These are phyloP conservation scores for Colinus virginianus DNA, from an alignment of 2,113 vertebrate species.

Conservation along the genomic window DNA sequence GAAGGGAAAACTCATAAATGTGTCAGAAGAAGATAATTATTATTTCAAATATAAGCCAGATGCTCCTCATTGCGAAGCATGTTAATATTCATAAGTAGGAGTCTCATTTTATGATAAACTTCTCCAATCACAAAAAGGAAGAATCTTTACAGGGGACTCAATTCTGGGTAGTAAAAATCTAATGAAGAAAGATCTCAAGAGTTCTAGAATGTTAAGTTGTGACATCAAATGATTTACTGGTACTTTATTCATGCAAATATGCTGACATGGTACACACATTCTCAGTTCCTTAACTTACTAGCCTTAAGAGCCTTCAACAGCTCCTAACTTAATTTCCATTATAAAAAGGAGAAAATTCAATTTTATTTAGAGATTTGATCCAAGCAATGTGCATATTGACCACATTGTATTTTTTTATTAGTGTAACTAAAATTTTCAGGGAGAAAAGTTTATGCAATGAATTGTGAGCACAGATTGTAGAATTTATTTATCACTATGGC, in stretches of 20 bases:
- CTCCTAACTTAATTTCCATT: background rate
- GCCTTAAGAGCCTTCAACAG: background rate
- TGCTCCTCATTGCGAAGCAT: conserved; percentile 63
- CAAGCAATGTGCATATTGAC: background rate
- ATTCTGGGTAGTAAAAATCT: background rate
- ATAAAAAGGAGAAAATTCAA: rapidly evolving
- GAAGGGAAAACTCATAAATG: conserved; percentile 76
- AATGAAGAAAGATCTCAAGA: background rate
- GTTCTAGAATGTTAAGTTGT: background rate
- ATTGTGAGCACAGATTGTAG: background rate
- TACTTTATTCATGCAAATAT: background rate
- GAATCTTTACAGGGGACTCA: background rate
- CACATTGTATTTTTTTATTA: background rate
- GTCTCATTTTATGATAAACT: conserved; percentile 18
- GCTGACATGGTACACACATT: background rate
- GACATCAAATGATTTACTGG: background rate
- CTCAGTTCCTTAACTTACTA: background rate
- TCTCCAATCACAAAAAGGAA: background rate
- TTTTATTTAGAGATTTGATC: background rate
- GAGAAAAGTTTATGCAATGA: background rate
- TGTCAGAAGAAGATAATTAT: conserved; percentile 77
- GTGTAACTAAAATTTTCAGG: background rate
- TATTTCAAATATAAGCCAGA: conserved; percentile 70
- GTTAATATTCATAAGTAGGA: conserved; percentile 34
- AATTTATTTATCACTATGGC: background rate